These are phyloP conservation scores for Poecilia gillii DNA, from an alignment of 2,797 vertebrate species.

Conservation along the genomic window DNA sequence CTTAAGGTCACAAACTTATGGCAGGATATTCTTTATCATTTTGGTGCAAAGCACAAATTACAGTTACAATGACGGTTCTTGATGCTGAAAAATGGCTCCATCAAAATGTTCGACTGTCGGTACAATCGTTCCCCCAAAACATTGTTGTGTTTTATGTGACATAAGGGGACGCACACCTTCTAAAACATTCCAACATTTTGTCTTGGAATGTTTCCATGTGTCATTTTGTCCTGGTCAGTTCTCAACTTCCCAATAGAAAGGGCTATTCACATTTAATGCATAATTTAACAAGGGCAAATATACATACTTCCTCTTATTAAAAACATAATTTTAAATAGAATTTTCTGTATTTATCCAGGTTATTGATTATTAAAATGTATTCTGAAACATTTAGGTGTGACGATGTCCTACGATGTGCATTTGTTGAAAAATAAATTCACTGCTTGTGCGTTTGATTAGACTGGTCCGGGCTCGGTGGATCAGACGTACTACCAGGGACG, in stretches of 20 bases:
- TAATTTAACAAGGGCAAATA: background rate
- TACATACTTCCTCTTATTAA: background rate
- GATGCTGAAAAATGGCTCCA: background rate
- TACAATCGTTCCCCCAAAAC: background rate
- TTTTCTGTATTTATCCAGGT: background rate
- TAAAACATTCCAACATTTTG: background rate
- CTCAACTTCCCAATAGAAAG: background rate
- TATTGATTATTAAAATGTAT: background rate
- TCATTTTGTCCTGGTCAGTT: background rate
- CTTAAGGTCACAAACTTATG: background rate
- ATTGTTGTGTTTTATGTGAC: background rate
- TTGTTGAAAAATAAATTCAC: background rate
- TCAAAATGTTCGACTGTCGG: background rate
- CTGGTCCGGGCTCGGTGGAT: slow-evolving; percentile 81
- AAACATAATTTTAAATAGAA: background rate
- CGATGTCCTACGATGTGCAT: background rate
- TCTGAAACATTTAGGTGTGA: background rate
- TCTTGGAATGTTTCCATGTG: background rate
- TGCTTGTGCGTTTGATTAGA: slow-evolving; percentile 75
- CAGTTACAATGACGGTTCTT: background rate
- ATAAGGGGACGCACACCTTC: background rate
- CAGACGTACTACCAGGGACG: slow-evolving; percentile 95
- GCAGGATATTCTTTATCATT: background rate
- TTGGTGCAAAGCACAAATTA: background rate
- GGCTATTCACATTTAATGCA: background rate